phyloP scores from a whole-genome alignment of 2,797 vertebrate genomes.

The Prunella strophiata region DNA sequence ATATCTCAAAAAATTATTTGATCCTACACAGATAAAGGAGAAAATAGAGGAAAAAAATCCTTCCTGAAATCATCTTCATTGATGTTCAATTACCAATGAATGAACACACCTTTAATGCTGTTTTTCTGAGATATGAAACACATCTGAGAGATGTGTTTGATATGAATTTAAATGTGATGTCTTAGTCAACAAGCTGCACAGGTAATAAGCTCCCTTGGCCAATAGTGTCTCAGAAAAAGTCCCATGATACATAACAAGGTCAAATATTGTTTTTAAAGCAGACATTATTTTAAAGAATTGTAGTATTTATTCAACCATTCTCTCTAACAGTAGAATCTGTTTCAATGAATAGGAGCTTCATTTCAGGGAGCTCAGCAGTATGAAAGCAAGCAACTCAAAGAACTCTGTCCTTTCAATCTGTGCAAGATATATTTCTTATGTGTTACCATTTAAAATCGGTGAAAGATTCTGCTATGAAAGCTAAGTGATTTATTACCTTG shows the following conservation, averaged over 20 bases:
- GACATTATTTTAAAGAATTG: not conserved
- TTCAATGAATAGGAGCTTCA: not conserved
- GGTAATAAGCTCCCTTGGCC: not conserved
- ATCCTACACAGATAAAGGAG: not conserved
- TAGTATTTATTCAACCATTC: not conserved
- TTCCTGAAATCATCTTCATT: not conserved
- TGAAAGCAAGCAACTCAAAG: conserved; percentile 1
- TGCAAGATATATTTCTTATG: conserved; percentile 15
- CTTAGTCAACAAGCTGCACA: not conserved
- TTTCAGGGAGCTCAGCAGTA: not conserved
- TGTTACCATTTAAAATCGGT: conserved; percentile 5
- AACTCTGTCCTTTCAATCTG: not conserved
- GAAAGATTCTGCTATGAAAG: conserved; percentile 38
- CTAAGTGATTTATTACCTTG: conserved; percentile 66
- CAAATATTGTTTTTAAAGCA: conserved; percentile 4
- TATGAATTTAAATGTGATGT: not conserved
- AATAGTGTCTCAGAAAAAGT: not conserved
- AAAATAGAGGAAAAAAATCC: not conserved
- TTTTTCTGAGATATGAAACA: not conserved
- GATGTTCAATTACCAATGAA: not conserved
- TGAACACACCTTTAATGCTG: not conserved
- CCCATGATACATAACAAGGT: not conserved
- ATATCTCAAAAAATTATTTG: not conserved
- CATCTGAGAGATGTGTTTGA: not conserved
- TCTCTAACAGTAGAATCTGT: not conserved